Evolutionary conservation across 2,113 vertebrate species (phyloP), one percentile per base, ranked within the genome.

Genomic region (Galeopterus variegatus): DNA sequence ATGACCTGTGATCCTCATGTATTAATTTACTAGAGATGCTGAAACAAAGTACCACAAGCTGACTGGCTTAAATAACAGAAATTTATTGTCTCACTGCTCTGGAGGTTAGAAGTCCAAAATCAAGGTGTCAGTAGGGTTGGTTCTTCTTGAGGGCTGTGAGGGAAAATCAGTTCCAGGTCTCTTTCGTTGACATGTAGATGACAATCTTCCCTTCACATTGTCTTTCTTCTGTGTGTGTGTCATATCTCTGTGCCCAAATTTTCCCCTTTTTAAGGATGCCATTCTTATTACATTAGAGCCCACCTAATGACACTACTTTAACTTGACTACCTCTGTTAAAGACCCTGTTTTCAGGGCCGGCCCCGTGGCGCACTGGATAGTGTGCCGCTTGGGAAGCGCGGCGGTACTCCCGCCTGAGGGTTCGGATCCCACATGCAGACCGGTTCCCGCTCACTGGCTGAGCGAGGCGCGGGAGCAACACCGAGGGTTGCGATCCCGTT

Each of bases 241-340:
- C 50, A 33, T 23, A n/a, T 77, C 67, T 75, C 12, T 70, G 21
- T 64, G 54, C 58, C 41, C 67, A 81, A 15, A 33, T 75, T 60
- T 28, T n/a, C 45, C 26, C 24, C 65, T 73, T 95, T 96, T 83
- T 92, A 88, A 88, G 14, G 28, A 72, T 54, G 41, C 18, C 60
- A 21, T 31, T 84, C 21, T 65, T 31, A 72, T 64, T 76, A 69
- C 23, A 36, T 90, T 67, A 85, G 60, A n/a, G 26, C 50, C 10
- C 21, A n/a, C 6, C 28, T 75, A 50, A 82, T 64, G 83, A 60
- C 28, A 13, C 76, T 56, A 24, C 33, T 62, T 76, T 41, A 91
- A 80, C 50, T 80, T 85, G 36, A n/a, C 88, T 89, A 58, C 12
- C 73, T 81, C 31, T 76, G 0, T 60, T 60, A 82, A 95, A 93